Base-by-base conservation (phyloP, 2,797 vertebrate species). In the Spheniscus humboldti region DNA sequence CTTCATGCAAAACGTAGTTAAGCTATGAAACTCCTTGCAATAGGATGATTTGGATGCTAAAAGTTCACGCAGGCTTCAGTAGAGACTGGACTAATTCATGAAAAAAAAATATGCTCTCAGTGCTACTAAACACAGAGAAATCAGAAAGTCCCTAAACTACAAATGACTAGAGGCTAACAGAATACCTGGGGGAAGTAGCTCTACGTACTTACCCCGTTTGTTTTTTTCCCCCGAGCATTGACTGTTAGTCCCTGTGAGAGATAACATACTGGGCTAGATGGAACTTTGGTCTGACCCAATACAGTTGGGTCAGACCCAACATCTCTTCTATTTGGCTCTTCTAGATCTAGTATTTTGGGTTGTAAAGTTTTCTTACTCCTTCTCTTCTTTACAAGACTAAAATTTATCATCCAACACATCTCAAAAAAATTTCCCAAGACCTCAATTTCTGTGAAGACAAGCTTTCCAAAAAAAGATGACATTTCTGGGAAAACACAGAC, bases 191-290 rank as follows among this genome's bases (percentile, higher is more conserved):
- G 6, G 20, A 79, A 48, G 33, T 22, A 91, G 31, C 20, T 57
- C 35, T 55, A 39, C 11, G 30, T 2, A 5, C 17, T 74, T 35
- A 30, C 14, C 9, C 10, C 27, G 28, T 23, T n/a, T 19, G 31
- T 41, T 57, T 35, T 69, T 48, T 37, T 3, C 12, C 3, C 48
- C 24, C 41, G 6, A 69, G 15, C 28, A 30, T 13, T 43, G 20
- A 35, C 27, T 57, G 31, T 43, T 48, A 60, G 39, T 37, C 31
- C 37, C 31, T 39, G 9, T 23, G 57, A 84, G 23, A 77, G 35
- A 59, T 2, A 81, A 52, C 8, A 19, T 1, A 55, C 18, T 39
- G 27, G 0, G 0, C 10, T 52, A 47, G 35, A 59, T 12, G 11
- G 24, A 92, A 74, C 33, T 43, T 43, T 63, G 33, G 6, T 52